These are phyloP conservation scores for Philopotamus ludificatus DNA, from an alignment of 1,140 invertebrate species.

Conservation along the genomic window DNA sequence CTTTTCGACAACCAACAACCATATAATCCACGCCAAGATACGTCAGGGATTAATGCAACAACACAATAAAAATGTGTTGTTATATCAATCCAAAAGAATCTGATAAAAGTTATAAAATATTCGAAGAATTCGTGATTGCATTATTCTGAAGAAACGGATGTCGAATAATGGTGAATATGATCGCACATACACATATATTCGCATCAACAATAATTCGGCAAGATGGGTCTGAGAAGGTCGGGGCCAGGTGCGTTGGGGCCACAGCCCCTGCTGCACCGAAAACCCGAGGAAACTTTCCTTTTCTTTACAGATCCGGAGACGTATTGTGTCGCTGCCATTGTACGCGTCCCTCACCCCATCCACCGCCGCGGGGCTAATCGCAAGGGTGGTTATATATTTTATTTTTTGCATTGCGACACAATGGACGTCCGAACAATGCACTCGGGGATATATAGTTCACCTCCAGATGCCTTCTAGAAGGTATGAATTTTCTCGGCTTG, in stretches of 20 bases:
- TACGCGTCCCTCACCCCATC: neutral
- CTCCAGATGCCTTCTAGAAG: conserved; percentile 22
- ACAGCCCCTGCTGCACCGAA: conserved; percentile 1
- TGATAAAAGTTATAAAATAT: too few relatives aligned
- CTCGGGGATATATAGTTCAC: too few relatives aligned
- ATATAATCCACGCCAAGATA: too few relatives aligned
- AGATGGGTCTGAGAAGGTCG: neutral
- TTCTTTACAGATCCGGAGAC: conserved; percentile 25
- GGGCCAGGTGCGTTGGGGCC: conserved; percentile 14
- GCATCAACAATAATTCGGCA: neutral
- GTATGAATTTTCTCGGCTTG: conserved; percentile 19
- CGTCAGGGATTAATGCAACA: too few relatives aligned
- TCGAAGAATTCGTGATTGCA: too few relatives aligned
- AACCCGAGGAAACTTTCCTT: conserved; percentile 35
- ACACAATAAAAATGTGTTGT: too few relatives aligned
- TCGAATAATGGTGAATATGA: too few relatives aligned
- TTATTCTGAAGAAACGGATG: conserved; percentile 11
- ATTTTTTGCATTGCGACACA: conserved; percentile 30
- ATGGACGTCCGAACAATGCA: conserved; percentile 28
- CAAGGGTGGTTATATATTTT: conserved; percentile 35
- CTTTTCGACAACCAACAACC: too few relatives aligned
- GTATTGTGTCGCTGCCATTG: conserved; percentile 31
- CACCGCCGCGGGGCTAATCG: conserved; percentile 10
- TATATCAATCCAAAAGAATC: too few relatives aligned
- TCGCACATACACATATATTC: neutral